Percentiles rank a stretch among this genome's conserved stretches.
phyloP scores from a whole-genome alignment of 2,797 vertebrate genomes.

The Remorina albescens region DNA sequence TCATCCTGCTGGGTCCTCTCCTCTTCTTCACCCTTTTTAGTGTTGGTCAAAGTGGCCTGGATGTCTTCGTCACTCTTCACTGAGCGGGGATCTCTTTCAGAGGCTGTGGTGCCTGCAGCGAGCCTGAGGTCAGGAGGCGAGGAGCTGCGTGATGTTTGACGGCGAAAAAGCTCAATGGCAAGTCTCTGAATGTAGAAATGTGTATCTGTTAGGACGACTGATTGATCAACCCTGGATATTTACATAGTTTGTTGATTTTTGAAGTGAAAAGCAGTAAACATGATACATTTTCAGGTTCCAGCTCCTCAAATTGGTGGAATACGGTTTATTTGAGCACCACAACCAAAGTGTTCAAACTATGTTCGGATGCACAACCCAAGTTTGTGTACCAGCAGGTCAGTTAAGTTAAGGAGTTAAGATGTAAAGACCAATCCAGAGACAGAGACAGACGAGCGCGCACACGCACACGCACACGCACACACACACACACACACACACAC shows the following conservation, averaged over 20 bases:
- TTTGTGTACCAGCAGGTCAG: background rate
- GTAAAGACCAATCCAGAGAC: background rate
- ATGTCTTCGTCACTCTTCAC: constrained; percentile 86
- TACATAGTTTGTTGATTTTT: too few relatives aligned
- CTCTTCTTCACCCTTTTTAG: constrained; percentile 85
- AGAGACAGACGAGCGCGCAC: too few relatives aligned
- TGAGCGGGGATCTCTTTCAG: constrained; percentile 87
- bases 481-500: background rate
- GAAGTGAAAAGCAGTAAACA: too few relatives aligned
- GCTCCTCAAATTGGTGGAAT: too few relatives aligned
- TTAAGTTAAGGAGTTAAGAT: background rate
- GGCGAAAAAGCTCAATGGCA: constrained; percentile 94
- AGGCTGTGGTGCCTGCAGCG: constrained; percentile 85
- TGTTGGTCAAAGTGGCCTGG: constrained; percentile 75
- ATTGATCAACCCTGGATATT: background rate
- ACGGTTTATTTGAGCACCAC: too few relatives aligned
- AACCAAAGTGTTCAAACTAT: background rate
- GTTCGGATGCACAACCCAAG: background rate
- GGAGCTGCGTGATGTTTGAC: constrained; percentile 92
- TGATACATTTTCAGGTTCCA: too few relatives aligned
- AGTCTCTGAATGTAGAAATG: constrained; percentile 85
- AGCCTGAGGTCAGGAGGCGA: constrained; percentile 92
- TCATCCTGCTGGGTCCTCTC: constrained; percentile 93
- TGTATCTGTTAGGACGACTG: background rate
- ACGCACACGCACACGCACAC: background rate